Conservation (phyloP, 2,888 invertebrate genomes). For the Pseudococcus longispinus region DNA sequence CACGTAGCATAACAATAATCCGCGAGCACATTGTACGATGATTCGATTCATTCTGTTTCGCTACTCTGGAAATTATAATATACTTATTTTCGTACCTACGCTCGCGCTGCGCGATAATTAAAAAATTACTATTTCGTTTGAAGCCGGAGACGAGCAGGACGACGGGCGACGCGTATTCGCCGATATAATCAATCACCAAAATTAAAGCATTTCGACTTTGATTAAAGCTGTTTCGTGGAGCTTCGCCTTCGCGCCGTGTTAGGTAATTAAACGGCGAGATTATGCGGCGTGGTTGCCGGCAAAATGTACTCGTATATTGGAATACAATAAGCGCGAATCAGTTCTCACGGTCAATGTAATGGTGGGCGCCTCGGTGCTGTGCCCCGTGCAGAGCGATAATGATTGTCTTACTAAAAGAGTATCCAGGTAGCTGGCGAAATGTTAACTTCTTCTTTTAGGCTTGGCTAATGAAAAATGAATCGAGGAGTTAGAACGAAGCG, state of each 20-base stretch:
- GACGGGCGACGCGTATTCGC: background rate
- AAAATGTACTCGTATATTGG: slow-evolving; percentile 20
- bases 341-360: slow-evolving; percentile 56
- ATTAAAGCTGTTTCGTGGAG: slow-evolving; percentile 42
- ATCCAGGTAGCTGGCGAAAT: slow-evolving; percentile 56
- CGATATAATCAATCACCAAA: slow-evolving; percentile 48
- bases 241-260: slow-evolving; percentile 43
- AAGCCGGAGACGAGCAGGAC: background rate
- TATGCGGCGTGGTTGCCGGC: slow-evolving; percentile 55
- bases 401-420: slow-evolving; percentile 55
- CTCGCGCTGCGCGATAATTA: slow-evolving; percentile 1
- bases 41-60: background rate
- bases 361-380: slow-evolving; percentile 56
- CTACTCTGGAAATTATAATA: background rate
- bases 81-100: background rate
- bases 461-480: slow-evolving; percentile 53
- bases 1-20: background rate
- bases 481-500: background rate
- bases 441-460: slow-evolving; percentile 54
- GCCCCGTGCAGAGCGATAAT: slow-evolving; percentile 56
- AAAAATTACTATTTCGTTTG: background rate
- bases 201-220: slow-evolving; percentile 52
- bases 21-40: background rate
- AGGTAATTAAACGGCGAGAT: slow-evolving; percentile 54
- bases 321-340: slow-evolving; percentile 55